Conservation (phyloP, 2,888 invertebrate genomes). For the Drosophila borealis region DNA sequence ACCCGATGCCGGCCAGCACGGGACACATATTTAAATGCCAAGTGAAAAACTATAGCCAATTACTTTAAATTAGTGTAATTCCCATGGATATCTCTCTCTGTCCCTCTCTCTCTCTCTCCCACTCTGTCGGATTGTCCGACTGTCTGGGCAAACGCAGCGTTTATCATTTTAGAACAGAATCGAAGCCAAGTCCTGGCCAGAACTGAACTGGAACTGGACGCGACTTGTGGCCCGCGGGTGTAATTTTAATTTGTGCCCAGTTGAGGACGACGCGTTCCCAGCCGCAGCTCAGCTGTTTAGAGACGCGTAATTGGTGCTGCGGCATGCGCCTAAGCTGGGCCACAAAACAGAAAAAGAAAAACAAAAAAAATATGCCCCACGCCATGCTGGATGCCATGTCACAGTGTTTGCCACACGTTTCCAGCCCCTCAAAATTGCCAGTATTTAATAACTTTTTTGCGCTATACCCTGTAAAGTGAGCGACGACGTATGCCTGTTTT, state of each 20-base stretch:
- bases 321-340: slow-evolving; percentile 64
- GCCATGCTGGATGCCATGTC: slow-evolving; percentile 68
- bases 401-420: slow-evolving; percentile 62
- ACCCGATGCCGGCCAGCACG: slow-evolving; percentile 38
- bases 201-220: slow-evolving; percentile 5
- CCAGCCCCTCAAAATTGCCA: slow-evolving; percentile 36
- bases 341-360: slow-evolving; percentile 26
- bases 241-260: slow-evolving; percentile 81
- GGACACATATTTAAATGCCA: slow-evolving; percentile 82
- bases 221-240: slow-evolving; percentile 75
- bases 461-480: slow-evolving; percentile 41
- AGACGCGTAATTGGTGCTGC: slow-evolving; percentile 69
- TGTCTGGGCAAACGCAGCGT: slow-evolving; percentile 41
- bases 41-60: slow-evolving; percentile 83
- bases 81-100: slow-evolving; percentile 66
- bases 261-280: slow-evolving; percentile 9
- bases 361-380: slow-evolving; percentile 33
- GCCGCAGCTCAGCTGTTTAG: slow-evolving; percentile 67
- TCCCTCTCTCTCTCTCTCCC: slow-evolving; percentile 12
- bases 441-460: slow-evolving; percentile 71
- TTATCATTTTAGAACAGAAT: slow-evolving; percentile 54
- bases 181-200: slow-evolving; percentile 10
- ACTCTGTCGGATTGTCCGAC: slow-evolving; percentile 19
- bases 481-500: not conserved
- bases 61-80: slow-evolving; percentile 85